Evolutionary conservation across 2,888 invertebrate genomes (phyloP).

Genomic region (Octodonta nipae): DNA sequence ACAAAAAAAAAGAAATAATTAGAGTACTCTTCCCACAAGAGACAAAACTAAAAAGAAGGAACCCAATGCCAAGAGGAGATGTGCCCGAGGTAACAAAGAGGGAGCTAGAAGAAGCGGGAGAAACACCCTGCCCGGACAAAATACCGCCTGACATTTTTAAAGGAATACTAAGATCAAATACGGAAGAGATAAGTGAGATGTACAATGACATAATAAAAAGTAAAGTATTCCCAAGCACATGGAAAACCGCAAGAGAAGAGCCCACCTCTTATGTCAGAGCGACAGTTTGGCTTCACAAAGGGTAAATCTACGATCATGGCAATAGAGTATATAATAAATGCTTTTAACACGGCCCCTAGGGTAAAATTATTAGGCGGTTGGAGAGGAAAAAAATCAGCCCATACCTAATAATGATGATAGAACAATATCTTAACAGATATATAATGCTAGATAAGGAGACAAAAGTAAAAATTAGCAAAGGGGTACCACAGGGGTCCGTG

Average conservation of each 20-base stretch:
- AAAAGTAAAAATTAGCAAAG: not conserved
- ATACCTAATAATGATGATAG: not conserved
- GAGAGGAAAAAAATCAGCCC: not conserved
- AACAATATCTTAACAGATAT: slow-evolving; percentile 1
- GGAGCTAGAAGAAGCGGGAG: not conserved
- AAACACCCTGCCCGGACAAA: slow-evolving; percentile 2
- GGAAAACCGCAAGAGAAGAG: too few relatives aligned
- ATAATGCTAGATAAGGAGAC: not conserved
- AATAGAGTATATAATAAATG: slow-evolving; percentile 3
- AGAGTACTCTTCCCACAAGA: slow-evolving; percentile 3
- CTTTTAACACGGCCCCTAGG: slow-evolving; percentile 4
- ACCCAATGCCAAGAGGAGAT: not conserved
- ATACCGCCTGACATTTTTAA: not conserved
- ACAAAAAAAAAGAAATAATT: not conserved
- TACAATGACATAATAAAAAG: too few relatives aligned
- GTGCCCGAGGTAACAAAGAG: not conserved
- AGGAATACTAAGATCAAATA: not conserved
- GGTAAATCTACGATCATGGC: slow-evolving; percentile 3
- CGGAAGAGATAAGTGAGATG: too few relatives aligned
- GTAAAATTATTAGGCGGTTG: not conserved
- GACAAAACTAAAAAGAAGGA: not conserved
- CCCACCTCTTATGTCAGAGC: too few relatives aligned
- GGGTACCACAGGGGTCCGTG: slow-evolving; percentile 7
- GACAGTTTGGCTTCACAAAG: slow-evolving; percentile 3
- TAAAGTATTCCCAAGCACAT: too few relatives aligned